These are phyloP conservation scores for Miltochrista miniata DNA, from an alignment of 2,888 invertebrate genomes.

Conservation along the genomic window DNA sequence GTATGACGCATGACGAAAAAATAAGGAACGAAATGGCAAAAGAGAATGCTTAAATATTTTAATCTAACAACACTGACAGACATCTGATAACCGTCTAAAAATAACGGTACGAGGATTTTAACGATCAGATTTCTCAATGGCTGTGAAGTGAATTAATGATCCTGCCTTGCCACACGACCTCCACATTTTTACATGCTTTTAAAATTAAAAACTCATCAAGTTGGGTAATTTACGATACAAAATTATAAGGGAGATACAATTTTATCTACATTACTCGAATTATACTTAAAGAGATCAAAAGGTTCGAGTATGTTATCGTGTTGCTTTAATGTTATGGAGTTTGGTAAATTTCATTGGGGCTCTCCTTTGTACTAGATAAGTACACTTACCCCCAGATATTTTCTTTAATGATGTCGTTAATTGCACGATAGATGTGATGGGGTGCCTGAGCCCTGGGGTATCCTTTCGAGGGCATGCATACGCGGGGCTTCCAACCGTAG, in stretches of 20 bases:
- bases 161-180: conserved; percentile 7
- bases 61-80: not conserved
- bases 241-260: conserved; percentile 12
- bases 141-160: conserved; percentile 14
- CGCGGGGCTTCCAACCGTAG: no score
- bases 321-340: conserved; percentile 64
- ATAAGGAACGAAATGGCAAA: not conserved
- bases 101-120: conserved; percentile 8
- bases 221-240: conserved; percentile 10
- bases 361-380: conserved; percentile 54
- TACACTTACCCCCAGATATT: conserved; percentile 65
- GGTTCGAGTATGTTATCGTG: conserved; percentile 47
- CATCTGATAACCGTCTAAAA: conserved; percentile 12
- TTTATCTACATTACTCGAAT: conserved; percentile 18
- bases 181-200: conserved; percentile 6
- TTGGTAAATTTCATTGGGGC: conserved; percentile 51
- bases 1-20: not conserved
- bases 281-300: conserved; percentile 40
- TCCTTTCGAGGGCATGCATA: no score
- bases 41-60: conserved; percentile 7
- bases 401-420: conserved; percentile 66
- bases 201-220: conserved; percentile 20
- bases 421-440: no score
- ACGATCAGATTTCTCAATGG: conserved; percentile 14
- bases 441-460: no score